Percentiles rank a stretch among this genome's conserved stretches.
phyloP scores from a whole-genome alignment of 2,113 vertebrate genomes.

The Hydrochoerus hydrochaeris region DNA sequence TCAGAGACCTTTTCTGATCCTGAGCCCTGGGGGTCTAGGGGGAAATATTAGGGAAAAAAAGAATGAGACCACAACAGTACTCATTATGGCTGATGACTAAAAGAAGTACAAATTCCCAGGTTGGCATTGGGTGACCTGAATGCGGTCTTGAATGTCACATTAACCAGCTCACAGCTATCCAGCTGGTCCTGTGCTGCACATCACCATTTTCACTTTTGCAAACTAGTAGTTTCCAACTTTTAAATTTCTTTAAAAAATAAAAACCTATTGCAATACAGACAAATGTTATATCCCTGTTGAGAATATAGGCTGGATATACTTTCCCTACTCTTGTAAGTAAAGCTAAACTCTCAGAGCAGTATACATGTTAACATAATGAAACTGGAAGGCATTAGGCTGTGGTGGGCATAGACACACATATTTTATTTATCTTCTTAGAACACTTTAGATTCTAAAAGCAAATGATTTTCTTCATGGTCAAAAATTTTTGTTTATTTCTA shows the following conservation, averaged over 20 bases:
- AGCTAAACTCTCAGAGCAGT: background rate
- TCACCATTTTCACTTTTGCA: background rate
- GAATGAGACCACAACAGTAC: background rate
- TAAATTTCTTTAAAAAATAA: background rate
- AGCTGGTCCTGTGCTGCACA: too few relatives aligned
- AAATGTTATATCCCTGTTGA: background rate
- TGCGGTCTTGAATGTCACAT: too few relatives aligned
- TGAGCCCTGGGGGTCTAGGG: background rate
- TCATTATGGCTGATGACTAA: background rate
- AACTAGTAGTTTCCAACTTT: background rate
- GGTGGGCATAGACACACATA: too few relatives aligned
- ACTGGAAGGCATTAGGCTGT: background rate
- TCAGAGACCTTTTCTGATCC: background rate
- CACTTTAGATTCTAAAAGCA: slow-evolving; percentile 9
- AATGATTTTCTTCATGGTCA: background rate
- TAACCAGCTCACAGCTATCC: background rate
- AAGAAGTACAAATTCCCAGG: background rate
- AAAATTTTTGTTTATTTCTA: background rate
- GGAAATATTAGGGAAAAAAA: background rate
- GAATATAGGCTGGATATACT: background rate
- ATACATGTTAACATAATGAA: background rate
- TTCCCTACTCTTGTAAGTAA: background rate
- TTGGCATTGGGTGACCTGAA: too few relatives aligned
- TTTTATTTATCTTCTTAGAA: background rate
- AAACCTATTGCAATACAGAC: background rate